A percentile compares a stretch with the other conserved stretches of the same genome.
Evolutionary conservation across 2,797 vertebrate species (phyloP).

Genomic region (Phoeniculus purpureus): DNA sequence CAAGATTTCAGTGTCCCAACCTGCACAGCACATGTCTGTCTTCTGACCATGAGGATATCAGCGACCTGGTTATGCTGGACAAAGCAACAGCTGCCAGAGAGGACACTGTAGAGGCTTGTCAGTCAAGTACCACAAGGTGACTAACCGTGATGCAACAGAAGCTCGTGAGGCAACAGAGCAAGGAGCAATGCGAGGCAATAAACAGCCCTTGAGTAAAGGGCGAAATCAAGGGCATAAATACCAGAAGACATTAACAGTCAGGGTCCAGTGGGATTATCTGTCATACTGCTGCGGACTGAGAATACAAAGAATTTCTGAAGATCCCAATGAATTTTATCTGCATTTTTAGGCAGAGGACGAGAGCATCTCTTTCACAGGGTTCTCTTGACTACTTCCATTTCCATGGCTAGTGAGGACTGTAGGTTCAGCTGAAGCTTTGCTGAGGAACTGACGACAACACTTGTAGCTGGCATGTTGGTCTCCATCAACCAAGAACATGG

Average conservation of each 20-base stretch:
- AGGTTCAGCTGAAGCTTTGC: background rate
- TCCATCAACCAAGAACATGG: background rate
- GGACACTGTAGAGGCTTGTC: background rate
- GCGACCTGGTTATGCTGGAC: background rate
- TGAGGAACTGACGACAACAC: background rate
- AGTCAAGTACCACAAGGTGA: background rate
- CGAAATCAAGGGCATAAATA: background rate
- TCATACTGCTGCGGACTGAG: background rate
- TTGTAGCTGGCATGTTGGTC: background rate
- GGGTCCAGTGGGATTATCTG: background rate
- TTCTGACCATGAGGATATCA: background rate
- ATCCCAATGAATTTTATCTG: background rate
- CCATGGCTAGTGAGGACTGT: background rate
- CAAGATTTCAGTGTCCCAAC: background rate
- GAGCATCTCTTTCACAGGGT: background rate
- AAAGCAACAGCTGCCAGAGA: background rate
- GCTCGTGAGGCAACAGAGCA: background rate
- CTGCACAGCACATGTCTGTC: fast-evolving
- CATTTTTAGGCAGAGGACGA: background rate
- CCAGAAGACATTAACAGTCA: background rate
- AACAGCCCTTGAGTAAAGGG: background rate
- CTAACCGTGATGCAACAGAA: background rate
- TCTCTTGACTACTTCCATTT: background rate
- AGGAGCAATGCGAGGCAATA: background rate
- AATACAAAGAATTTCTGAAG: background rate